Evolutionary conservation across 2,888 invertebrate genomes (phyloP), one percentile per base, ranked within the genome.

Genomic region (Venusia cambrica): DNA sequence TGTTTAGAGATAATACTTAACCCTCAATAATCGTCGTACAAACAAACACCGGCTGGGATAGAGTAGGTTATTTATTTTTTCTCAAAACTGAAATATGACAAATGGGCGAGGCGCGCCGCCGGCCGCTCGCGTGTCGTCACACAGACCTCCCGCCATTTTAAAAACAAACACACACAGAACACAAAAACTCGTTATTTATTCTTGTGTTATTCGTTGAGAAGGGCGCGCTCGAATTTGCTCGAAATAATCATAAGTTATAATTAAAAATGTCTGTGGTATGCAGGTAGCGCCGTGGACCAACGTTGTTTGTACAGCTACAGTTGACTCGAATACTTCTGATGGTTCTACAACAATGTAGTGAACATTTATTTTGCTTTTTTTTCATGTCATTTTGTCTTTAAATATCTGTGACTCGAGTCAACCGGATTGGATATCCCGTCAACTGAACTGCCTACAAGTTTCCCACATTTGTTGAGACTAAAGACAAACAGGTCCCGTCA

Each of bases 91-190:
- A 79, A 84, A 79, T 84, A 85, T 87, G 87, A 87, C 84, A 84
- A 85, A 85, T 85, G 87, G 83, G 76, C 71, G 69, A 64, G 73
- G 58, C 69, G 65, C 67, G 71, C 73, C 67, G 71, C 73, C 72
- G 73, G 39, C 50, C 72, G 78, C 79, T 84, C 83, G 85, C 84
- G 87, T 85, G 87, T 87, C 84, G 84, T 80, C 84, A 77, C 77
- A 69, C 74, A 68, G 85, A 85, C 85, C 85, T 87, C 87, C 87
- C 85, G 87, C 87, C 87, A 87, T 85, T 87, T 85, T 83, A 77
- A 84, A 87, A 87, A 87, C 87, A 87, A 85, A 87, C 83, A 87
- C 68, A 77, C 73, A n/a, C n/a, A n/a, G n/a, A 69, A 62, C 78
- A 81, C 73, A 84, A 83, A 84, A 84, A 83, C 83, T 78, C 67